These are phyloP conservation scores for Metellina segmentata DNA, from an alignment of 2,888 invertebrate species.

Conservation along the genomic window DNA sequence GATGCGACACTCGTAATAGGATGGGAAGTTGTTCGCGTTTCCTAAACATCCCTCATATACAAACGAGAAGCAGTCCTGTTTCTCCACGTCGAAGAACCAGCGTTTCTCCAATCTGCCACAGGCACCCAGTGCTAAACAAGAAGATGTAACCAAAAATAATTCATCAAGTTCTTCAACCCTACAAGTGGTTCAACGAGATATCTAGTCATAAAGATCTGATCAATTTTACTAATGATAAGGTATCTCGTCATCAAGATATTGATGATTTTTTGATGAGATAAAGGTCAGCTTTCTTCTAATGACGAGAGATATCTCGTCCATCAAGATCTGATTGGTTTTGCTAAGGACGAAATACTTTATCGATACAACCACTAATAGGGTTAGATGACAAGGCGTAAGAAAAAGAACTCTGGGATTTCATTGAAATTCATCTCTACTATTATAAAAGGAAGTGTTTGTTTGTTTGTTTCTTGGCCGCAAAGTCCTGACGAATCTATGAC, in stretches of 20 bases:
- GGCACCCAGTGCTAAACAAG: slow-evolving; percentile 5
- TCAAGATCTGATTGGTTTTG: neutral
- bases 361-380: too few relatives aligned
- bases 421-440: too few relatives aligned
- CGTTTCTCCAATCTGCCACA: slow-evolving; percentile 80
- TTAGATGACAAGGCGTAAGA: too few relatives aligned
- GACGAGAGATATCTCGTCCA: too few relatives aligned
- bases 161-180: neutral
- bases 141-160: neutral
- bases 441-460: too few relatives aligned
- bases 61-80: slow-evolving; percentile 89
- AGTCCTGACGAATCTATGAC: too few relatives aligned
- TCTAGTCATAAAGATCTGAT: too few relatives aligned
- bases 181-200: neutral
- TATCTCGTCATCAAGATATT: too few relatives aligned
- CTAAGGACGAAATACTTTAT: too few relatives aligned
- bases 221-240: too few relatives aligned
- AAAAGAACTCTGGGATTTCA: too few relatives aligned
- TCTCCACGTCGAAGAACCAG: slow-evolving; percentile 89
- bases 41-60: slow-evolving; percentile 88
- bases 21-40: slow-evolving; percentile 92
- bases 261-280: neutral
- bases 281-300: neutral
- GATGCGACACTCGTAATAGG: slow-evolving; percentile 86
- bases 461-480: too few relatives aligned